Conservation (phyloP, 1,140 invertebrate species). For the Tyrophagus putrescentiae region DNA sequence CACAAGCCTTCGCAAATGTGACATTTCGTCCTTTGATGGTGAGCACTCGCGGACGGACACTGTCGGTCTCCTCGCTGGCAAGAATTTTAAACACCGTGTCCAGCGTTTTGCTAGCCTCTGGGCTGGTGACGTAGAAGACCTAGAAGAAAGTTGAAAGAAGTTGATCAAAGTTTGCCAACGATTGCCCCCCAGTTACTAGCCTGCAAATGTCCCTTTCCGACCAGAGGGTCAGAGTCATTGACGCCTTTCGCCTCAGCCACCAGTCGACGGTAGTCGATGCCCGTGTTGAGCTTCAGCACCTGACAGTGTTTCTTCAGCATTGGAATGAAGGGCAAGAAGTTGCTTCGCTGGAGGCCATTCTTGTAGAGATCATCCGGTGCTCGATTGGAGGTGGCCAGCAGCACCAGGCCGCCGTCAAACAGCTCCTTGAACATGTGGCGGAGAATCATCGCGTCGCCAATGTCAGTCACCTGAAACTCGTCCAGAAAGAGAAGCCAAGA, state of each 20-base stretch:
- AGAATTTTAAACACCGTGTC: conserved; percentile 77
- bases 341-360: conserved; percentile 87
- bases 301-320: conserved; percentile 70
- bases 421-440: conserved; percentile 87
- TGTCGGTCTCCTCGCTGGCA: conserved; percentile 74
- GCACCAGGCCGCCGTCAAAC: conserved; percentile 75
- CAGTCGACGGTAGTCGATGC: conserved; percentile 77
- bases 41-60: conserved; percentile 60
- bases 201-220: no score
- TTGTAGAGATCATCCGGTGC: conserved; percentile 86
- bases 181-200: no score
- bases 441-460: conserved; percentile 95
- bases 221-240: no score
- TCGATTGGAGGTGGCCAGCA: conserved; percentile 91
- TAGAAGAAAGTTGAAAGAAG: neutral
- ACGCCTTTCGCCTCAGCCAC: no score
- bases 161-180: conserved; percentile 20
- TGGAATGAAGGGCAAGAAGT: conserved; percentile 93
- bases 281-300: conserved; percentile 67
- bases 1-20: conserved; percentile 73
- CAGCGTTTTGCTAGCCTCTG: conserved; percentile 48
- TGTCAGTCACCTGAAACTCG: conserved; percentile 98
- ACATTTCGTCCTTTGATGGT: conserved; percentile 76
- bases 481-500: conserved; percentile 93
- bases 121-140: conserved; percentile 26